Evolutionary conservation across 2,797 vertebrate species (phyloP).

Genomic region (Neosilurus mollespiculum): DNA sequence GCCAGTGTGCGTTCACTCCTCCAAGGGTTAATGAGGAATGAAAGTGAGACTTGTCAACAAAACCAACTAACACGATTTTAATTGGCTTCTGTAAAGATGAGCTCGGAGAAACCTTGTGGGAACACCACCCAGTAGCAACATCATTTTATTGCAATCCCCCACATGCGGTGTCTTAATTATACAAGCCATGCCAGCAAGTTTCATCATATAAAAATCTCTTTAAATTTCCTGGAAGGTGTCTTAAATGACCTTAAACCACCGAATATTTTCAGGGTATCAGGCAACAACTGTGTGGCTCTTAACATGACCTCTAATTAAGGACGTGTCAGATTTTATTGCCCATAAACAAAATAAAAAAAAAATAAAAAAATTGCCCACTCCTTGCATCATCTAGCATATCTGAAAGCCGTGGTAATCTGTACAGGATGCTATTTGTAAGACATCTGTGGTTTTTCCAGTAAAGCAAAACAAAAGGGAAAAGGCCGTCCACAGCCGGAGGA

Average conservation of each 20-base stretch:
- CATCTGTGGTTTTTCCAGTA: conserved; percentile 65
- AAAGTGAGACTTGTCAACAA: conserved; percentile 32
- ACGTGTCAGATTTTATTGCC: conserved; percentile 29
- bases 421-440: conserved; percentile 76
- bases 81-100: conserved; percentile 12
- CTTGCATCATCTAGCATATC: conserved; percentile 49
- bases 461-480: conserved; percentile 9
- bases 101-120: neutral
- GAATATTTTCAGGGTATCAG: conserved; percentile 6
- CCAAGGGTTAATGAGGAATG: conserved; percentile 35
- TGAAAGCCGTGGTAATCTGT: conserved; percentile 47
- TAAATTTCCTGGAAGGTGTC: neutral
- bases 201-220: neutral
- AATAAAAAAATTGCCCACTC: conserved; percentile 34
- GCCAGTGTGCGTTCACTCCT: conserved; percentile 1
- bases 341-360: conserved; percentile 18
- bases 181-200: neutral
- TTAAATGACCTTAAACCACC: conserved; percentile 8
- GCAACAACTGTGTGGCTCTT: conserved; percentile 5
- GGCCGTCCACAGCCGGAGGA: conserved; percentile 45
- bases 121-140: neutral
- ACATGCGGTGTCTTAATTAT: conserved; percentile 12
- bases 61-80: conserved; percentile 33
- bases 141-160: neutral
- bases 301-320: conserved; percentile 29